These are phyloP conservation scores for Pseudomugil gertrudae DNA, from an alignment of 2,797 vertebrate species.

Conservation along the genomic window DNA sequence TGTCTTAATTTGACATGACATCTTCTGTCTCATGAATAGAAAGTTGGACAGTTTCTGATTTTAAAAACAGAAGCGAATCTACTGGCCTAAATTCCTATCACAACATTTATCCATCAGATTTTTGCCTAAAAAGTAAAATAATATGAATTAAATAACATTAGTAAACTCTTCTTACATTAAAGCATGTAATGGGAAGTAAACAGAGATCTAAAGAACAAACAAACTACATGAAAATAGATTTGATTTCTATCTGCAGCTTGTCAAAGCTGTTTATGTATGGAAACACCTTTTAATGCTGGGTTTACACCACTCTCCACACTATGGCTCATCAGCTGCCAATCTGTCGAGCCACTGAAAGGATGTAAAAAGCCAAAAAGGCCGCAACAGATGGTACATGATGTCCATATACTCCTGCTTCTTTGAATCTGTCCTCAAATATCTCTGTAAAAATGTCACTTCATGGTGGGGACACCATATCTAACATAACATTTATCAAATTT, in stretches of 20 bases:
- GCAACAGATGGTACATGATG: slow-evolving; percentile 1
- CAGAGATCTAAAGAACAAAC: background rate
- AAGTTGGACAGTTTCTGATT: background rate
- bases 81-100: background rate
- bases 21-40: background rate
- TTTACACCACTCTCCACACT: background rate
- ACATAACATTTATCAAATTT: slow-evolving; percentile 50
- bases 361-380: slow-evolving; percentile 1
- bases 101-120: slow-evolving; percentile 2
- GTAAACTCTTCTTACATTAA: background rate
- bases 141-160: background rate
- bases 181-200: background rate
- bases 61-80: background rate
- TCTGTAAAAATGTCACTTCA: slow-evolving; percentile 32
- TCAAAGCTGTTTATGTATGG: slow-evolving; percentile 2
- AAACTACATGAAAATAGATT: background rate
- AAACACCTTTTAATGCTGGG: slow-evolving; percentile 1
- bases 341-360: background rate
- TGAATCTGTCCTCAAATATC: slow-evolving; percentile 17
- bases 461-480: slow-evolving; percentile 25
- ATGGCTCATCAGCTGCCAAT: slow-evolving; percentile 8
- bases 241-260: background rate
- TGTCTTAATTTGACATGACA: slow-evolving; percentile 15
- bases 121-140: background rate
- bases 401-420: slow-evolving; percentile 13